Base-by-base conservation (phyloP, 2,113 vertebrate genomes). In the Melanocharis versteri region DNA sequence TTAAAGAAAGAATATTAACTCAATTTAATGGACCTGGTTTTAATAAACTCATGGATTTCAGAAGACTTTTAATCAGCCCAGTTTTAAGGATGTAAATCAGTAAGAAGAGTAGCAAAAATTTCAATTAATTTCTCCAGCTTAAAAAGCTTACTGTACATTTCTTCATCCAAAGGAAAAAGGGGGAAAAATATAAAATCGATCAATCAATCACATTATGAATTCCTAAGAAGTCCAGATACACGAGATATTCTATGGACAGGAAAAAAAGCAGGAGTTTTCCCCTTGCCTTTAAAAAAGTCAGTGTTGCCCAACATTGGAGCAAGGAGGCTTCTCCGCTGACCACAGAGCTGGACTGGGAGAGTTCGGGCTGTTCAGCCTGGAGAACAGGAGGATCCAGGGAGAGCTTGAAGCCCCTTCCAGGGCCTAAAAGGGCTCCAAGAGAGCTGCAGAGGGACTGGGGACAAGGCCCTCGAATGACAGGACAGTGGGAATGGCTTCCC, bases 121-220 rank as follows among this genome's bases (percentile, higher is more conserved):
- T 50, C 8, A 62, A 48, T 40, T 61, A 23, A 71, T 66, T 54
- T 33, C 31, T 73, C 10, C 26, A 71, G 28, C 11, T 75, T 14
- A 44, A 54, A 86, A 76, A 61, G 14, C 24, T 73, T 28, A 31
- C 24, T 9, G 58, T 11, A 35, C 7, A 9, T 75, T 70, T 58
- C 30, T 28, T 66, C 15, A 47, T 26, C 24, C 44, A 44, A 17
- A 37, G 33, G 16, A 48, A 56, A 80, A 54, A 15, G 3, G 5
- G 13, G 7, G 6, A 0, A 21, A 15, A n/a, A 51, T 10, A 37
- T 7, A 15, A n/a, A n/a, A n/a, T n/a, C 5, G 56, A 17, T 39
- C 51, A 50, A 37, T 33, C 48, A 56, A 54, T 21, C 11, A 48
- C 5, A 18, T 20, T 10, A 47, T 15, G 5, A 79, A 68, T 54